Evolutionary conservation across 2,113 vertebrate genomes (phyloP).

Genomic region (Porphyrio hochstetteri): DNA sequence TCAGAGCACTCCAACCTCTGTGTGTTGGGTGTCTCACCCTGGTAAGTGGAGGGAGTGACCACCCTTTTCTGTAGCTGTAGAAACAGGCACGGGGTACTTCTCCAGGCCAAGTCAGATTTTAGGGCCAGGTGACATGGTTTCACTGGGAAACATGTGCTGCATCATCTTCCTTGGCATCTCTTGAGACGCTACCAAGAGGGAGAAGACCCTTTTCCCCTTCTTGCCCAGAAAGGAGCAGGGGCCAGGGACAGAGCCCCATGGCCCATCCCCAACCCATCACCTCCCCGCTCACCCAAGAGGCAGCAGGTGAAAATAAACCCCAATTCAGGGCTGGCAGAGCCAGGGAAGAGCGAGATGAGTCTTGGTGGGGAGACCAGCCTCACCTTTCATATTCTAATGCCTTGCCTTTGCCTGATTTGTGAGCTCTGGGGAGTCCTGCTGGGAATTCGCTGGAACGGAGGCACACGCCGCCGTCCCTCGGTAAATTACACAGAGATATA

Average conservation of each 20-base stretch:
- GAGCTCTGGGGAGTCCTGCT: slow-evolving; percentile 66
- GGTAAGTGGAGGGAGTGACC: background rate
- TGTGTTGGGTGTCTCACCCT: background rate
- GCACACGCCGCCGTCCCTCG: slow-evolving; percentile 62
- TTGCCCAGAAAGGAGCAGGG: background rate
- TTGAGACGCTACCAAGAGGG: background rate
- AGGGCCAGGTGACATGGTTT: background rate
- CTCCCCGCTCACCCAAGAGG: background rate
- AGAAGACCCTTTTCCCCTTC: background rate
- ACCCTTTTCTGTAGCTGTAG: background rate
- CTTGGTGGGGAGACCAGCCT: slow-evolving; percentile 55
- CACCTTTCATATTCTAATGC: slow-evolving; percentile 75
- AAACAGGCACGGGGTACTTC: background rate
- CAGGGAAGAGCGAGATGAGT: background rate
- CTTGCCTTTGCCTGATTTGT: slow-evolving; percentile 69
- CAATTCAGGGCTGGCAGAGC: background rate
- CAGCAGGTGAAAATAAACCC: background rate
- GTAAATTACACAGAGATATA: slow-evolving; percentile 74
- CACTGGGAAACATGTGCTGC: background rate
- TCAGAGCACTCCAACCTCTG: background rate
- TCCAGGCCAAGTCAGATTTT: background rate
- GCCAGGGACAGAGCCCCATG: accelerated
- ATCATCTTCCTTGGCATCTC: background rate
- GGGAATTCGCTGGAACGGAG: slow-evolving; percentile 62
- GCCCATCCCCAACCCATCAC: background rate